phyloP scores from a whole-genome alignment of 2,797 vertebrate genomes.

The Protonibea diacanthus region DNA sequence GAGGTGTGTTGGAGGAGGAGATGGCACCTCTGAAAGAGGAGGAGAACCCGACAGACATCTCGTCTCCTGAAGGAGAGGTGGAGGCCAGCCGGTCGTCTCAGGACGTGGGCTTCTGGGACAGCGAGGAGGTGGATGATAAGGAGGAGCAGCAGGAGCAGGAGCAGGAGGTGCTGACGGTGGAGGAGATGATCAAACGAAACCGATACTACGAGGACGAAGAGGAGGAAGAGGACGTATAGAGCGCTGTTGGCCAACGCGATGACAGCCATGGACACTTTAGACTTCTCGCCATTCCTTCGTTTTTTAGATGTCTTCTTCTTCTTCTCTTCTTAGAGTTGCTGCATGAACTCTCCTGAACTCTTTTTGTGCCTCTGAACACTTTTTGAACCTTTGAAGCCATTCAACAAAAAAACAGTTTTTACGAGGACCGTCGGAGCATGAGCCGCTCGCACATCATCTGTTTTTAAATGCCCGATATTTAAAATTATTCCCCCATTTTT shows the following conservation, averaged over 20 bases:
- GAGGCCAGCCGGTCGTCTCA: conserved; percentile 84
- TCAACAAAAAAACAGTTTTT: conserved; percentile 30
- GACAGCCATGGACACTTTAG: conserved; percentile 13
- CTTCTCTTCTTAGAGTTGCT: conserved; percentile 24
- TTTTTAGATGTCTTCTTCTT: conserved; percentile 8
- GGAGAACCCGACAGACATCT: conserved; percentile 75
- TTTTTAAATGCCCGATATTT: conserved; percentile 44
- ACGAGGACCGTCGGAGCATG: background rate
- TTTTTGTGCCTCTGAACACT: conserved; percentile 63
- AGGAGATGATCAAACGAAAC: conserved; percentile 97
- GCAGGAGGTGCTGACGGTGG: conserved; percentile 88
- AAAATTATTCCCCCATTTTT: conserved; percentile 28
- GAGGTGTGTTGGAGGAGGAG: conserved; percentile 60
- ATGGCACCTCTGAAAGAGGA: conserved; percentile 62
- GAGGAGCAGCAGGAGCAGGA: conserved; percentile 86
- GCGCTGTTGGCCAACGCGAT: background rate
- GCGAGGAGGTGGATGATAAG: conserved; percentile 84
- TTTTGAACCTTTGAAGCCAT: conserved; percentile 24
- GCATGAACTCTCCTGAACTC: conserved; percentile 37
- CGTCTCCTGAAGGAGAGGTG: conserved; percentile 65
- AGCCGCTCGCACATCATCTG: background rate
- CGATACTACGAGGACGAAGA: conserved; percentile 91
- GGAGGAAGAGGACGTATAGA: conserved; percentile 82
- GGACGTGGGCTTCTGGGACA: conserved; percentile 92
- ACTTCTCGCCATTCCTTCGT: conserved; percentile 28